phyloP scores from a whole-genome alignment of 2,113 vertebrate genomes.

The Menura novaehollandiae region DNA sequence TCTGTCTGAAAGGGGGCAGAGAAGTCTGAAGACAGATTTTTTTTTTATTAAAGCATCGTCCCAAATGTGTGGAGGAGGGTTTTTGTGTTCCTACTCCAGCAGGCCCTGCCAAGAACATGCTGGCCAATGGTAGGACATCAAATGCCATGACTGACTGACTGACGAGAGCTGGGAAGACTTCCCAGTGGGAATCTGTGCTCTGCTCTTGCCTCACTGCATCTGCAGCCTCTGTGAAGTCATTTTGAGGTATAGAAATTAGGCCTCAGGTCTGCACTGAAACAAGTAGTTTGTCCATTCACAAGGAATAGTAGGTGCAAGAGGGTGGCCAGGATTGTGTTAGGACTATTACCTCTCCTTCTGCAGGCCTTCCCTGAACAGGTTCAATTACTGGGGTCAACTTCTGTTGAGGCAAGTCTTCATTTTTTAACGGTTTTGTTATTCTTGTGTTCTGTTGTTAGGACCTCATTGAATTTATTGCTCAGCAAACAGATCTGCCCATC shows the following conservation, averaged over 20 bases:
- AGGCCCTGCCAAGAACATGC: not conserved
- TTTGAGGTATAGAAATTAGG: not conserved
- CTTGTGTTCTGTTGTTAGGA: not conserved
- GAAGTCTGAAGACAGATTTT: not conserved
- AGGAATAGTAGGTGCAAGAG: not conserved
- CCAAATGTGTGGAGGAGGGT: not conserved
- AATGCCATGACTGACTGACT: not conserved
- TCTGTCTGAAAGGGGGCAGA: not conserved
- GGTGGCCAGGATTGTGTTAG: not conserved
- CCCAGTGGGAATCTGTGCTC: not conserved
- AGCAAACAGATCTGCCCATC: not conserved
- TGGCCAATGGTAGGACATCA: fast-evolving
- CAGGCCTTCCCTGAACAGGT: not conserved
- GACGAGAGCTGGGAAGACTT: not conserved
- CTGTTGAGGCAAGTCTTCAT: not conserved
- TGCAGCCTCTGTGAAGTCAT: not conserved
- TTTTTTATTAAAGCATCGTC: not conserved
- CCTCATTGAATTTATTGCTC: not conserved
- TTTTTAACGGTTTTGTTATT: not conserved
- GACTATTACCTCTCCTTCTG: not conserved
- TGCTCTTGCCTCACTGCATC: not conserved
- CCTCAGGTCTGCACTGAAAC: not conserved
- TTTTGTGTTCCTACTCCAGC: not conserved
- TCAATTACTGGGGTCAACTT: fast-evolving
- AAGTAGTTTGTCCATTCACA: not conserved